These are phyloP conservation scores for Cherax destructor DNA, from an alignment of 1,140 invertebrate genomes.

Conservation along the genomic window DNA sequence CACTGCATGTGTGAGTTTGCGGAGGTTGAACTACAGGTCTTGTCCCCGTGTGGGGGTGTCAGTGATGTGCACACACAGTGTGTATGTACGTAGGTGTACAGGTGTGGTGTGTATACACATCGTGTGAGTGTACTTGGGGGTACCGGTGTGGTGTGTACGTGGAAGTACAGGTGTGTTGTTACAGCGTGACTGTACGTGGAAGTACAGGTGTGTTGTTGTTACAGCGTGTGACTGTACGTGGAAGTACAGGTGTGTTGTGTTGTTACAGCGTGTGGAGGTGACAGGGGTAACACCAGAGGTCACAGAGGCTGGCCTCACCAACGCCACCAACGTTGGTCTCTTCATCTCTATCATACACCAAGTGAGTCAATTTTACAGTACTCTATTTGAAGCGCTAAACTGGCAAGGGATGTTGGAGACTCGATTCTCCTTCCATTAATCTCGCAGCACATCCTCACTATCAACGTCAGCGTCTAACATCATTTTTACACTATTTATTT, in stretches of 20 bases:
- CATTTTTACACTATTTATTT: no score
- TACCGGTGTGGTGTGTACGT: no score
- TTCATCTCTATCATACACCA: slow-evolving; percentile 4
- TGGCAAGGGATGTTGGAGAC: not conserved
- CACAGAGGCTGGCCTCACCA: not conserved
- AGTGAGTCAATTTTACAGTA: not conserved
- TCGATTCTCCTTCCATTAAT: no score
- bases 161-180: no score
- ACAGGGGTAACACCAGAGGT: not conserved
- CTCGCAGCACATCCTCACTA: no score
- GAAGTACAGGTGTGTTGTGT: not conserved
- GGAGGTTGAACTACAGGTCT: not conserved
- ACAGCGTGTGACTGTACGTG: no score
- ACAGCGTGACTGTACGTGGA: no score
- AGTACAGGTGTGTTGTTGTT: no score
- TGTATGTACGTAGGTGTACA: not conserved
- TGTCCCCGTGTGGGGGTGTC: not conserved
- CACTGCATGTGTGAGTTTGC: not conserved
- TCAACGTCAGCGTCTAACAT: no score
- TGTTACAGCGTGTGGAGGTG: not conserved
- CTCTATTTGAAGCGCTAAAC: not conserved
- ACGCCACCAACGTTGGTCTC: slow-evolving; percentile 29
- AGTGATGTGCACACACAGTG: not conserved
- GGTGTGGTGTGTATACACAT: no score
- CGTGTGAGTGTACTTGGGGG: no score